Base-by-base conservation (phyloP, 1,140 invertebrate species). In the Anastrepha obliqua region DNA sequence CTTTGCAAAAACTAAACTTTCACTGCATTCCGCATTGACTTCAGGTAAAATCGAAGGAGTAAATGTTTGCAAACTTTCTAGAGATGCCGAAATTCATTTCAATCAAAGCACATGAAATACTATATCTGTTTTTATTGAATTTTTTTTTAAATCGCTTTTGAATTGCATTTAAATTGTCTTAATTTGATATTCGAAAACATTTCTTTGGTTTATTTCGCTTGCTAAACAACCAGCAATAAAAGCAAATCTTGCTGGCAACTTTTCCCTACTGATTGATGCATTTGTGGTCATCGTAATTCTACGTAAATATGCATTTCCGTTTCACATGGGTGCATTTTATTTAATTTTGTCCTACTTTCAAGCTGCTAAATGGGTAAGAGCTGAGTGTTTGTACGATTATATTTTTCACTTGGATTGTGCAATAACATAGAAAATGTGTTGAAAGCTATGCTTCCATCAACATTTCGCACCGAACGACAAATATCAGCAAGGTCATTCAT, bases 401-500 rank as follows among this genome's bases (percentile, higher is more conserved):
- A 70, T 44, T n/a, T 13, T 15, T 17, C 13, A 39, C 15, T 17
- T 13, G 67, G 15, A 13, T 62, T 62, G 9, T 74, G 39, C 39
- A 70, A 42, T 3, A 70, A 15, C 65, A 70, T 67, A 11, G 11
- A 20, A 67, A 67, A 8, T 67, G 64, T 67, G 64, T 67, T 67
- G 64, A 67, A 67, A 39, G 8, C 11, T 29, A 20, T 29, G 64
- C 39, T 67, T 20, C 64, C 39, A 29, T 64, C 62, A 64, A 20
- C 62, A 64, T 39, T 67, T 67, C 20, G 64, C 11, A 67, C 29
- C 9, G 64, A 20, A 42, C 39, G 13, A 39, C 39, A 67, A 55
- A 74, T 74, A 74, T 44, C 67, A 44, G 67, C 67, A 74, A 74
- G 67, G 67, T 74, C 67, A 74, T 74, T 42, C 42, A 74, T 74